These are phyloP conservation scores for Cariama cristata DNA, from an alignment of 2,113 vertebrate genomes.

Conservation along the genomic window DNA sequence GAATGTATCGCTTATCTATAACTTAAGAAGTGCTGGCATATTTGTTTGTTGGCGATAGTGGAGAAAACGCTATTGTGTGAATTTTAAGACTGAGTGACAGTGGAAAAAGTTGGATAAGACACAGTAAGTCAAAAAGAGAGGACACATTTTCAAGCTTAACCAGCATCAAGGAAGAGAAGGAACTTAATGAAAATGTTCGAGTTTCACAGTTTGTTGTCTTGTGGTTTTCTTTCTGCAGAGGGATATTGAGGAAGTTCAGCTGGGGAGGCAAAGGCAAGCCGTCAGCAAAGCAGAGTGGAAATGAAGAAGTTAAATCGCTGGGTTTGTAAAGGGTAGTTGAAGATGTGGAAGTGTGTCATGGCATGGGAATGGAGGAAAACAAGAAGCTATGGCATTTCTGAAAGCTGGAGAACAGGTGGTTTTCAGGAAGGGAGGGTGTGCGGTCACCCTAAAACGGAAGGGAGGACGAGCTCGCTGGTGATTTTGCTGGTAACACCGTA, in stretches of 20 bases:
- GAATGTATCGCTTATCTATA: background rate
- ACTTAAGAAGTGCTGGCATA: background rate
- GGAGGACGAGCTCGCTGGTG: background rate
- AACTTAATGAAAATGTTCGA: background rate
- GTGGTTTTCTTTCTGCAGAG: background rate
- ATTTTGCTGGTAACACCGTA: background rate
- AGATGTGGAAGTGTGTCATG: constrained; percentile 52
- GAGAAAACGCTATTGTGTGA: background rate
- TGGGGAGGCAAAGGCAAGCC: background rate
- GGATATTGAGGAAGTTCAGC: background rate
- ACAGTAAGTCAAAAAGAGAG: background rate
- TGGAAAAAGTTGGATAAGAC: background rate
- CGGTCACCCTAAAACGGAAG: background rate
- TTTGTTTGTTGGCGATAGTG: background rate
- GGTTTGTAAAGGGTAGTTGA: background rate
- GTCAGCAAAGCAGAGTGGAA: background rate
- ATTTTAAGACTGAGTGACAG: background rate
- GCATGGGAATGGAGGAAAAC: constrained; percentile 46
- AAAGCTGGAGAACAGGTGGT: constrained; percentile 51
- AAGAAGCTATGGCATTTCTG: background rate
- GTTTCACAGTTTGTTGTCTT: background rate
- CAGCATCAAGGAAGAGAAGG: background rate
- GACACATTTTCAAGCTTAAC: background rate
- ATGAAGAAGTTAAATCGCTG: constrained; percentile 33
- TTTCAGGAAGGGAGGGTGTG: constrained; percentile 44